phyloP scores from a whole-genome alignment of 2,888 invertebrate species.

The Rhaphigaster nebulosa region DNA sequence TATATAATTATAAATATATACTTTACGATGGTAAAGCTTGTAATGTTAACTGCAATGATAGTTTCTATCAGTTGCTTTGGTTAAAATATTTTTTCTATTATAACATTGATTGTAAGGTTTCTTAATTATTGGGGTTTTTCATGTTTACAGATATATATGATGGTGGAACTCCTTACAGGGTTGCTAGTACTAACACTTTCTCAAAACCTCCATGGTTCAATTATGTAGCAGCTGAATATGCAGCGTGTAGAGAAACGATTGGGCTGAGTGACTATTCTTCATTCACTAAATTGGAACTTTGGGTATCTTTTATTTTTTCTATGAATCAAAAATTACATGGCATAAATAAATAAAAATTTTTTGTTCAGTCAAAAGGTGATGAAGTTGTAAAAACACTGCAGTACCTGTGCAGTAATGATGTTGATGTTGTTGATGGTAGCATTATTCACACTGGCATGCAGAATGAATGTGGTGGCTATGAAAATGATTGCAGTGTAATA shows the following conservation, averaged over 20 bases:
- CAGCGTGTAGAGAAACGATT: constrained; percentile 91
- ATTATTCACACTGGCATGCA: constrained; percentile 99
- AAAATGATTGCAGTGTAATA: constrained; percentile 97
- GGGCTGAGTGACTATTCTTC: constrained; percentile 97
- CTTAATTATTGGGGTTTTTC: not conserved
- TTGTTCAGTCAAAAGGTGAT: constrained; percentile 80
- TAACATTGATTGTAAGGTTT: not conserved
- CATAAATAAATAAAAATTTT: constrained; percentile 18
- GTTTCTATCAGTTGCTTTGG: not conserved
- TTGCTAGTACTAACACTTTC: constrained; percentile 86
- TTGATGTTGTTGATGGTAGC: constrained; percentile 92
- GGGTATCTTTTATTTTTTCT: constrained; percentile 73
- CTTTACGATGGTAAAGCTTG: not conserved
- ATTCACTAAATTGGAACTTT: constrained; percentile 95
- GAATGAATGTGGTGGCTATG: constrained; percentile 93
- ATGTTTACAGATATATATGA: constrained; percentile 68
- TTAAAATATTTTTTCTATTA: not conserved
- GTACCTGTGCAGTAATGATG: constrained; percentile 95
- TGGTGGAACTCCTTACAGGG: constrained; percentile 75
- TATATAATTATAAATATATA: not conserved
- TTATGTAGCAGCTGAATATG: constrained; percentile 88
- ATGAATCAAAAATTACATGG: constrained; percentile 16
- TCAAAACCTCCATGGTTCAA: constrained; percentile 96
- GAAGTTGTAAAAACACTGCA: constrained; percentile 93
- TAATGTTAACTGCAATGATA: not conserved